Conservation (phyloP, 1,140 invertebrate genomes). For the Apis florea region DNA sequence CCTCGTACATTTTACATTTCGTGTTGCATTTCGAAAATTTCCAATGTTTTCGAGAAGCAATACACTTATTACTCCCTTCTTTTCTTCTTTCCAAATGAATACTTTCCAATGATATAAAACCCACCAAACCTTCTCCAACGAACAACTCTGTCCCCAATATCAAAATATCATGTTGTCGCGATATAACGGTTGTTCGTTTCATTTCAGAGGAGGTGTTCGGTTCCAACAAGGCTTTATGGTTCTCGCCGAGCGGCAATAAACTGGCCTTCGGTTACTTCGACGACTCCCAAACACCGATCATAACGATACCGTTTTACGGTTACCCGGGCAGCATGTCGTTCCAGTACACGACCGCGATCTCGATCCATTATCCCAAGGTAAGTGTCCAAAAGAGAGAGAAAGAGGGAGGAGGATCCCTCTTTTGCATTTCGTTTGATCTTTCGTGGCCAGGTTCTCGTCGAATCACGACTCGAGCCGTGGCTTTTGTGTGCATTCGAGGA, state of each 20-base stretch:
- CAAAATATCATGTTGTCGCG: not conserved
- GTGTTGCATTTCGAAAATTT: no score
- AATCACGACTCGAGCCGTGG: no score
- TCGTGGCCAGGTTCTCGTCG: not conserved
- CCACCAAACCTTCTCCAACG: no score
- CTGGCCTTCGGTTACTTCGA: constrained; percentile 92
- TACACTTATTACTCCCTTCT: no score
- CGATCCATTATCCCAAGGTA: constrained; percentile 93
- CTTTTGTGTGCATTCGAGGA: no score
- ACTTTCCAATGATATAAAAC: no score
- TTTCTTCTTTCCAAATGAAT: no score
- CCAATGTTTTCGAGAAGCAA: no score
- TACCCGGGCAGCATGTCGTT: constrained; percentile 81
- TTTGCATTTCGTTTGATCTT: constrained; percentile 19
- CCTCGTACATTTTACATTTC: no score
- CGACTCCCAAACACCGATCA: constrained; percentile 85
- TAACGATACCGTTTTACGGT: constrained; percentile 83
- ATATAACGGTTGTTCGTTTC: constrained; percentile 55
- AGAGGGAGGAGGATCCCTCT: not conserved
- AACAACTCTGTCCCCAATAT: no score
- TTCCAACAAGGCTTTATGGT: constrained; percentile 93
- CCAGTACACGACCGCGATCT: constrained; percentile 83
- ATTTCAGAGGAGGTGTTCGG: constrained; percentile 94
- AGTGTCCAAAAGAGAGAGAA: constrained; percentile 26
- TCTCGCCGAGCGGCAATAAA: constrained; percentile 89